Evolutionary conservation across 2,113 vertebrate genomes (phyloP), one percentile per base, ranked within the genome.

Genomic region (Austrofundulus limnaeus): DNA sequence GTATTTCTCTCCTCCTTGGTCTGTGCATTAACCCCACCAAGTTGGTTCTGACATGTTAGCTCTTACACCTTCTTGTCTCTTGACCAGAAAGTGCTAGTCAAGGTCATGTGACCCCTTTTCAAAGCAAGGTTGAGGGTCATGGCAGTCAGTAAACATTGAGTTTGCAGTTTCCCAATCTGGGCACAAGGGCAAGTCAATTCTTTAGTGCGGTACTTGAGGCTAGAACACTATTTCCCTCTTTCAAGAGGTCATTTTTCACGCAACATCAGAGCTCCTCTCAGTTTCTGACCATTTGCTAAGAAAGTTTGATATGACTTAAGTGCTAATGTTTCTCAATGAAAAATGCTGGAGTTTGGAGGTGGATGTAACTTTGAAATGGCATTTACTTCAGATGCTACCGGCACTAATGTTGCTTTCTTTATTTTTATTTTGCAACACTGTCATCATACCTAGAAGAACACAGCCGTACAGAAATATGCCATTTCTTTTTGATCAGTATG

Each of bases 91-190:
- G 61, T 58, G 51, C 50, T 67, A 38, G 73, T 59, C 66, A 65
- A 85, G 85, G 77, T 85, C 72, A 76, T 52, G 73, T 70, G 59
- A 77, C 74, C 74, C 50, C 42, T 51, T 86, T 90, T 89, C 73
- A 89, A 87, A 89, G 88, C 50, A 4, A 59, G 84, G 84, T 89
- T 81, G 86, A 64, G 75, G 86, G 89, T 90, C 82, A 85, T 54
- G 70, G 70, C 62, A 75, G 80, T 84, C 64, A 63, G 86, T 80
- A 85, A 88, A 90, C 83, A 68, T 80, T 73, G 61, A 77, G 69
- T 56, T 47, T 80, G 70, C 64, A 75, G 66, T 59, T 47, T 82
- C 64, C 41, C 64, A 63, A 55, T 50, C 42, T 49, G 72, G 61
- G 47, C n/a, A 7, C 65, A 64, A 75, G 52, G 61, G 56, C 57